A percentile compares a stretch with the other conserved stretches of the same genome.
phyloP scores from a whole-genome alignment of 2,888 invertebrate genomes.

The Glaucopsyche alexis region DNA sequence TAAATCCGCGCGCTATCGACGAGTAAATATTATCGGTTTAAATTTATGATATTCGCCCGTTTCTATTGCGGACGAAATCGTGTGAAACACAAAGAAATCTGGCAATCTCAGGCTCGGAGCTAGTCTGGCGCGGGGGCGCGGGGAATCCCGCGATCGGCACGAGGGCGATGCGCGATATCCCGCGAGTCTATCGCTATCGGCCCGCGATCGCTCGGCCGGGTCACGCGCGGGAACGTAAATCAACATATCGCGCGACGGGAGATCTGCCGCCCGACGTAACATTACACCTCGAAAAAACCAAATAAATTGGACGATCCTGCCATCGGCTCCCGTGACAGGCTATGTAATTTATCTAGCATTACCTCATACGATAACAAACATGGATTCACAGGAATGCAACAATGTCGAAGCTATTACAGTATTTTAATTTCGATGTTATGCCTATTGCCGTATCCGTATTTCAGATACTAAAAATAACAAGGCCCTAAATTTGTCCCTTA shows the following conservation, averaged over 20 bases:
- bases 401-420: background rate
- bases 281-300: conserved; percentile 70
- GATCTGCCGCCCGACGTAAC: conserved; percentile 69
- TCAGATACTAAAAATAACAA: background rate
- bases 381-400: background rate
- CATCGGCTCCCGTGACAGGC: conserved; percentile 53
- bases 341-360: conserved; percentile 39
- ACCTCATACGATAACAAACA: background rate
- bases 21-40: conserved; percentile 37
- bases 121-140: conserved; percentile 54
- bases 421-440: no score
- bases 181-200: conserved; percentile 70
- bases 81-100: conserved; percentile 72
- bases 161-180: conserved; percentile 77
- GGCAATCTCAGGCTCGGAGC: conserved; percentile 63
- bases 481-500: background rate
- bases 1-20: conserved; percentile 27
- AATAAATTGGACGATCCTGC: conserved; percentile 70
- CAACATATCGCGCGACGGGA: conserved; percentile 79
- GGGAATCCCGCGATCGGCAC: conserved; percentile 76
- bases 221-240: conserved; percentile 80
- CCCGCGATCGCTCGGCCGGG: conserved; percentile 76
- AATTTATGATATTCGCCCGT: conserved; percentile 46
- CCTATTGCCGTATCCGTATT: background rate
- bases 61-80: conserved; percentile 48